Base-by-base conservation (phyloP, 1,140 invertebrate genomes). In the Bradynema listronoti region DNA sequence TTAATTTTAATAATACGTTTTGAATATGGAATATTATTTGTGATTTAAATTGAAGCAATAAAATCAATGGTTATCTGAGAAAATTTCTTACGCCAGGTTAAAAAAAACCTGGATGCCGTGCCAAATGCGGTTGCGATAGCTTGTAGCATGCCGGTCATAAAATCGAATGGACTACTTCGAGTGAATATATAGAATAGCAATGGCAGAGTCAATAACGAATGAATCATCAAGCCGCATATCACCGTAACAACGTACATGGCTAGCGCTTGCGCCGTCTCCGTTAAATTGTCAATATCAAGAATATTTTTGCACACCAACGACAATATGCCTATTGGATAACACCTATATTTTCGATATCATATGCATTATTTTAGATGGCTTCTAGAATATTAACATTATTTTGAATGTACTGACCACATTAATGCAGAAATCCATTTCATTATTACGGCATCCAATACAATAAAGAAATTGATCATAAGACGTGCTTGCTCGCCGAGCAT, bases 51-150 rank as follows among this genome's bases (percentile, higher is more conserved):
- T n/a, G n/a, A n/a, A n/a, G n/a, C n/a, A n/a, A n/a, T n/a, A n/a
- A n/a, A n/a, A n/a, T n/a, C n/a, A n/a, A n/a, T n/a, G n/a, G n/a
- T n/a, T n/a, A n/a, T n/a, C n/a, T n/a, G n/a, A n/a, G n/a, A n/a
- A n/a, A n/a, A n/a, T n/a, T n/a, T n/a, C n/a, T n/a, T n/a, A n/a
- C n/a, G 24, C 5, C 22, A 16, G 24, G 30, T 16, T 16, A 16
- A 0, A 9, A 32, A 30, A 22, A 1, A 65, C 63, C 63, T 66
- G 19, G 30, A 71, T 34, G 88, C 87, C 45, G 90, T 93, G 74
- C 89, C 89, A 78, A 92, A 93, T 30, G 90, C 90, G 0, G 90
- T 92, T 7, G 87, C 86, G 76, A 91, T 81, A n/a, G 90, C 89
- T 77, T 91, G 89, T 60, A 87, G 84, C 83, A 92, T 88, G 74